Conservation (phyloP, 2,113 vertebrate genomes). For the Prunella himalayana region DNA sequence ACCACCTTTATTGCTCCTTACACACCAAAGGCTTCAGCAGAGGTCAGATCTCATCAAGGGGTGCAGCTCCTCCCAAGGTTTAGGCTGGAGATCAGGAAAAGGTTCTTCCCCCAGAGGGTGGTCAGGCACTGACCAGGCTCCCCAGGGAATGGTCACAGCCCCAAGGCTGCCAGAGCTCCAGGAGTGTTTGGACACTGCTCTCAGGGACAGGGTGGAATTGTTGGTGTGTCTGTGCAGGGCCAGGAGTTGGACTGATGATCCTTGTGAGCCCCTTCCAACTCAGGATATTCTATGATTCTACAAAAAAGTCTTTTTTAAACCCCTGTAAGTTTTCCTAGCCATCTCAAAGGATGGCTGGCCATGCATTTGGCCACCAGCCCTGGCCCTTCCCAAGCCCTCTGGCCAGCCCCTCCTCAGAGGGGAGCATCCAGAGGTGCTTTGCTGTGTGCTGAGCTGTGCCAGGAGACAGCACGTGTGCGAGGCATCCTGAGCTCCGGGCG, state of each 20-base stretch:
- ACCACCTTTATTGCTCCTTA: not conserved
- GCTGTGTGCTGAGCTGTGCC: not conserved
- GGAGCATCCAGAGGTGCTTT: not conserved
- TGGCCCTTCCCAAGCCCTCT: not conserved
- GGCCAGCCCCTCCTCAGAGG: not conserved
- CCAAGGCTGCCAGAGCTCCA: not conserved
- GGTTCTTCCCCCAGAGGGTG: not conserved
- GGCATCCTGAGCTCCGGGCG: constrained; percentile 2
- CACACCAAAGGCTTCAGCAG: not conserved
- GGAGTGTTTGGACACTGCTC: accelerated
- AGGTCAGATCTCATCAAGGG: not conserved
- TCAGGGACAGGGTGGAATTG: not conserved
- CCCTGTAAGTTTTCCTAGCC: not conserved
- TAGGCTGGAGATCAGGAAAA: not conserved
- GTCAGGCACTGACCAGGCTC: accelerated
- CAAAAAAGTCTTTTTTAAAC: accelerated
- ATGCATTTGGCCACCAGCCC: not conserved
- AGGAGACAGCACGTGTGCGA: not conserved
- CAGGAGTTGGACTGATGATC: not conserved
- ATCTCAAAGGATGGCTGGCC: not conserved
- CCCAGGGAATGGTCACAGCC: not conserved
- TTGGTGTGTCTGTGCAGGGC: not conserved
- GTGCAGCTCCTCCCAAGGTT: not conserved
- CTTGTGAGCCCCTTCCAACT: not conserved
- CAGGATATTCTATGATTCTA: not conserved